A percentile compares a stretch with the other conserved stretches of the same genome.
Evolutionary conservation across 2,888 invertebrate genomes (phyloP).

Genomic region (Aspidapion aeneum): DNA sequence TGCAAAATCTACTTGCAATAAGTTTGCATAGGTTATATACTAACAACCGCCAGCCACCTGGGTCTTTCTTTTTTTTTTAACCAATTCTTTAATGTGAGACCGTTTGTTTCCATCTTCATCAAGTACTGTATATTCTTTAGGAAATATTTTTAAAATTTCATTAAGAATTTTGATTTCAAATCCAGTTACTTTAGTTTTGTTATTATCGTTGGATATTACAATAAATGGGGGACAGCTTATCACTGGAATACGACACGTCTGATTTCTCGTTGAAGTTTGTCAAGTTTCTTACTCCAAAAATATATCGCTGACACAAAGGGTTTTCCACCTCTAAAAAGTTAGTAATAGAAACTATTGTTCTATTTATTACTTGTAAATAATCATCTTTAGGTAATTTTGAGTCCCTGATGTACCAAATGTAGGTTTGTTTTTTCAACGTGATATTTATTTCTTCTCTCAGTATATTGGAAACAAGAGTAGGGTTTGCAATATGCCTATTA

Average conservation of each 20-base stretch:
- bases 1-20: conserved; percentile 24
- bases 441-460: background rate
- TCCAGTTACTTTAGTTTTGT: background rate
- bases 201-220: background rate
- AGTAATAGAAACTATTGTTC: too few species aligned
- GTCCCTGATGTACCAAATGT: background rate
- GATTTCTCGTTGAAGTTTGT: too few species aligned
- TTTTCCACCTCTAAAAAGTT: too few species aligned
- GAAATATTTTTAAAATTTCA: conserved; percentile 28
- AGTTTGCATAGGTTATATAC: conserved; percentile 20
- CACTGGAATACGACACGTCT: background rate
- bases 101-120: conserved; percentile 20
- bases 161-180: conserved; percentile 28
- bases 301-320: too few species aligned
- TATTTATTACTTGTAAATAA: too few species aligned
- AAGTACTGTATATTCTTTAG: conserved; percentile 19
- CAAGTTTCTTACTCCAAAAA: too few species aligned
- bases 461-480: background rate
- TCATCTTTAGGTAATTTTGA: too few species aligned
- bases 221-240: background rate
- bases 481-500: too few species aligned
- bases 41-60: conserved; percentile 34
- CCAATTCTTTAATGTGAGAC: conserved; percentile 15
- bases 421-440: background rate
- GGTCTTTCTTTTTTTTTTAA: conserved; percentile 20